phyloP scores from a whole-genome alignment of 1,140 invertebrate species.

The Popillia japonica region DNA sequence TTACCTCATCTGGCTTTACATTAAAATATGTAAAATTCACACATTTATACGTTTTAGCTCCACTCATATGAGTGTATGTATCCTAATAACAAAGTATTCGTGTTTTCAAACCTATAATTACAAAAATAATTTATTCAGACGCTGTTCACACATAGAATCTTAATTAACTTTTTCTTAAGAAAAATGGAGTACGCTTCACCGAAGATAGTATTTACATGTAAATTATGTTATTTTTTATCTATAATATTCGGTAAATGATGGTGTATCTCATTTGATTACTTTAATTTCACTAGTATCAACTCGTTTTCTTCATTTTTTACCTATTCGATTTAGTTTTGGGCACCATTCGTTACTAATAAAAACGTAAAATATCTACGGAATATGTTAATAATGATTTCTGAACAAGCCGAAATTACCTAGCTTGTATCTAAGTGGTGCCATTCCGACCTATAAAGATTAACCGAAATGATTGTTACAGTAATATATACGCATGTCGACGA shows the following conservation, averaged over 20 bases:
- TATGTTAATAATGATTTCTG: slow-evolving; percentile 8
- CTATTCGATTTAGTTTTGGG: slow-evolving; percentile 2
- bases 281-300: slow-evolving; percentile 11
- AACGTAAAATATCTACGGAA: not conserved
- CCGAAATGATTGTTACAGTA: slow-evolving; percentile 12
- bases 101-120: slow-evolving; percentile 21
- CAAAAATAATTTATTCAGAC: slow-evolving; percentile 35
- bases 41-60: not conserved
- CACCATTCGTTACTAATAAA: not conserved
- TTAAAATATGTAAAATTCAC: no score
- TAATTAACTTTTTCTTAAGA: slow-evolving; percentile 10
- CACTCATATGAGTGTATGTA: not conserved
- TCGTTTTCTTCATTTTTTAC: not conserved
- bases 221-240: slow-evolving; percentile 35
- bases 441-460: not conserved
- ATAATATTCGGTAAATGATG: not conserved
- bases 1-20: no score
- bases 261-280: slow-evolving; percentile 23
- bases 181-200: slow-evolving; percentile 7
- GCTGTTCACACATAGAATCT: slow-evolving; percentile 1
- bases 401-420: not conserved
- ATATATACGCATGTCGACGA: slow-evolving; percentile 1
- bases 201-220: slow-evolving; percentile 33
- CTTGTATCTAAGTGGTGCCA: not conserved
- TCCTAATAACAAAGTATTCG: not conserved